These are phyloP conservation scores for Pogona vitticeps DNA, from an alignment of 2,113 vertebrate species.

Conservation along the genomic window DNA sequence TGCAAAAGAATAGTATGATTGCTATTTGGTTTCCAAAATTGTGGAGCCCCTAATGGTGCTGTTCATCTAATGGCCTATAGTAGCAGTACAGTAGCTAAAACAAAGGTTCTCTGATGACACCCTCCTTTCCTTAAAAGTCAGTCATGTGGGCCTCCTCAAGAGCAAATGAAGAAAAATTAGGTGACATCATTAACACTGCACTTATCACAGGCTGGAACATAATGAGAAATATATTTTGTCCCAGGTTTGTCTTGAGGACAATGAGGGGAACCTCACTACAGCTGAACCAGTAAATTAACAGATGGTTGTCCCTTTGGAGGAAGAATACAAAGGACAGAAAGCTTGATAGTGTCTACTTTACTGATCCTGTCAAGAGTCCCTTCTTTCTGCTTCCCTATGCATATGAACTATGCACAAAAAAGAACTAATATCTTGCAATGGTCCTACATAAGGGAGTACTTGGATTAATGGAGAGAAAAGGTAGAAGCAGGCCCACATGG, in stretches of 20 bases:
- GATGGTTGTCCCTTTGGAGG: neutral
- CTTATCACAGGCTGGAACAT: neutral
- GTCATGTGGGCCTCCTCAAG: neutral
- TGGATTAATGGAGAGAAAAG: neutral
- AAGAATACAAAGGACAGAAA: neutral
- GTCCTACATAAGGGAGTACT: neutral
- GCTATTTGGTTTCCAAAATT: neutral
- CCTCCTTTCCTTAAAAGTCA: neutral
- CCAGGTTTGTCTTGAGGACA: too few species aligned
- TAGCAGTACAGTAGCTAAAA: neutral
- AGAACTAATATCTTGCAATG: neutral
- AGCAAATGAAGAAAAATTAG: neutral
- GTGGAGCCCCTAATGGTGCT: neutral
- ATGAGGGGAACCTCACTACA: neutral
- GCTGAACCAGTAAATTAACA: neutral
- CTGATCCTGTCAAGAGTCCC: neutral
- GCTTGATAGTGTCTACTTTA: too few species aligned
- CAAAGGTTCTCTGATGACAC: neutral
- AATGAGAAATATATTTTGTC: neutral
- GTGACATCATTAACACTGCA: too few species aligned
- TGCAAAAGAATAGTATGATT: slow-evolving; percentile 63
- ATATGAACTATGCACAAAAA: neutral
- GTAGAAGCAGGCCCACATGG: neutral
- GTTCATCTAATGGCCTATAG: neutral
- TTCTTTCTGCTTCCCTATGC: neutral